These are phyloP conservation scores for Nasonia vitripennis DNA, from an alignment of 1,140 invertebrate genomes.

Conservation along the genomic window DNA sequence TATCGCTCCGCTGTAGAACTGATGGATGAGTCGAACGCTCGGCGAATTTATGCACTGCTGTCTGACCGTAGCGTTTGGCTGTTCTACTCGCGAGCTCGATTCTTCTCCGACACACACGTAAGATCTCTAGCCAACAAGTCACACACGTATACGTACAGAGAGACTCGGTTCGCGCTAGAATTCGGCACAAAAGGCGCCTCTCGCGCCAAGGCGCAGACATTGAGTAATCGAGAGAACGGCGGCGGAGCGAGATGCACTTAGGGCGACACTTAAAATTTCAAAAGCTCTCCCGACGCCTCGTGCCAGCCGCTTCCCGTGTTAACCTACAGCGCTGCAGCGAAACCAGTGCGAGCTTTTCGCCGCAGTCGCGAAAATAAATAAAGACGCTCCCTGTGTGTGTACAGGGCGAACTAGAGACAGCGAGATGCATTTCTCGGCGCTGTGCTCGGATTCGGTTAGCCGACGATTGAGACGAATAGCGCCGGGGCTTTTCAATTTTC, in stretches of 20 bases:
- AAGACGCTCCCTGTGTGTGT: background rate
- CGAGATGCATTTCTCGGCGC: slow-evolving; percentile 6
- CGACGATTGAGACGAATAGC: slow-evolving; percentile 43
- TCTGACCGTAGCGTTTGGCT: background rate
- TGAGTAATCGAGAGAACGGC: slow-evolving; percentile 27
- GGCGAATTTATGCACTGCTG: background rate
- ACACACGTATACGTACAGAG: too few relatives aligned
- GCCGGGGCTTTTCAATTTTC: slow-evolving; percentile 23
- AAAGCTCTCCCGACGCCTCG: slow-evolving; percentile 14
- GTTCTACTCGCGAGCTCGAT: background rate
- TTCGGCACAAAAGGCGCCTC: background rate
- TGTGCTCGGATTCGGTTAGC: slow-evolving; percentile 6
- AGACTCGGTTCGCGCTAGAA: background rate
- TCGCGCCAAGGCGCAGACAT: background rate
- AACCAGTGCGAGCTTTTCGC: background rate
- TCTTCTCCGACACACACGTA: too few relatives aligned
- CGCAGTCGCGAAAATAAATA: background rate
- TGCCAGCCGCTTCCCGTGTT: slow-evolving; percentile 4
- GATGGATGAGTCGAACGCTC: background rate
- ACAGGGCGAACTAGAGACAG: background rate
- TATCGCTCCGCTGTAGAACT: background rate
- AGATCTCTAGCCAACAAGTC: too few relatives aligned
- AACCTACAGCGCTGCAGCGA: background rate
- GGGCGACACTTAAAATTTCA: slow-evolving; percentile 41
- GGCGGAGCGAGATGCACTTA: slow-evolving; percentile 16